These are phyloP conservation scores for Sebastes goodei DNA, from an alignment of 2,797 vertebrate species.

Conservation along the genomic window DNA sequence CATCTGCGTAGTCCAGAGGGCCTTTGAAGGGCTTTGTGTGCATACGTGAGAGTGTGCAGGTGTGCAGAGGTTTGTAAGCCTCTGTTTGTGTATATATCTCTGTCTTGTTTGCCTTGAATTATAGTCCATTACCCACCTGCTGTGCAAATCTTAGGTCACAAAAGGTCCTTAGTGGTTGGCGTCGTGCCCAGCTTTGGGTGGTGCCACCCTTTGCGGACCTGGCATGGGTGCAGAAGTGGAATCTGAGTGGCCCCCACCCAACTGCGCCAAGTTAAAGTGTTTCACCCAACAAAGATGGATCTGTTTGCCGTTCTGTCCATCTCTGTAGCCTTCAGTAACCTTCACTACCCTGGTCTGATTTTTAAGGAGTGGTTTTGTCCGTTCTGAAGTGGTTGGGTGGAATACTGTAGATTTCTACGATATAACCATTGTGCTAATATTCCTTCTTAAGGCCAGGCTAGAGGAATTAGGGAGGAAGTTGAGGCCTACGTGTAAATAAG, in stretches of 20 bases:
- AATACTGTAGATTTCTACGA: slow-evolving; percentile 65
- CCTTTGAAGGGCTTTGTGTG: slow-evolving; percentile 59
- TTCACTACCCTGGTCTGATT: slow-evolving; percentile 27
- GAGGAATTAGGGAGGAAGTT: slow-evolving; percentile 64
- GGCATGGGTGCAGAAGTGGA: slow-evolving; percentile 53
- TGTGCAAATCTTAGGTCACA: slow-evolving; percentile 62
- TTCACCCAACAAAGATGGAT: slow-evolving; percentile 52
- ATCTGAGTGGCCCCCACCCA: slow-evolving; percentile 23
- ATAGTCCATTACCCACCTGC: slow-evolving; percentile 59
- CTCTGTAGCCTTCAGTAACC: background rate
- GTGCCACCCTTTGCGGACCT: slow-evolving; percentile 36
- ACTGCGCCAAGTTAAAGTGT: slow-evolving; percentile 43
- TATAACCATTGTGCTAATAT: slow-evolving; percentile 77
- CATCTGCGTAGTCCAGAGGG: slow-evolving; percentile 36
- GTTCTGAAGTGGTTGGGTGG: slow-evolving; percentile 56
- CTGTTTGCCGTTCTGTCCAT: slow-evolving; percentile 38
- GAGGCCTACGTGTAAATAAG: slow-evolving; percentile 59
- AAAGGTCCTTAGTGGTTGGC: slow-evolving; percentile 54
- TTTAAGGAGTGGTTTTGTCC: slow-evolving; percentile 39
- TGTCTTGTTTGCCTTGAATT: slow-evolving; percentile 50
- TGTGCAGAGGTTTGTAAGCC: slow-evolving; percentile 42
- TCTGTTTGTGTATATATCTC: slow-evolving; percentile 37
- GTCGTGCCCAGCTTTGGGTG: slow-evolving; percentile 26
- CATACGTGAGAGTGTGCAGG: slow-evolving; percentile 55
- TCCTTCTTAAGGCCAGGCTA: slow-evolving; percentile 43